These are phyloP conservation scores for Gymnarchus niloticus DNA, from an alignment of 2,113 vertebrate genomes.

Conservation along the genomic window DNA sequence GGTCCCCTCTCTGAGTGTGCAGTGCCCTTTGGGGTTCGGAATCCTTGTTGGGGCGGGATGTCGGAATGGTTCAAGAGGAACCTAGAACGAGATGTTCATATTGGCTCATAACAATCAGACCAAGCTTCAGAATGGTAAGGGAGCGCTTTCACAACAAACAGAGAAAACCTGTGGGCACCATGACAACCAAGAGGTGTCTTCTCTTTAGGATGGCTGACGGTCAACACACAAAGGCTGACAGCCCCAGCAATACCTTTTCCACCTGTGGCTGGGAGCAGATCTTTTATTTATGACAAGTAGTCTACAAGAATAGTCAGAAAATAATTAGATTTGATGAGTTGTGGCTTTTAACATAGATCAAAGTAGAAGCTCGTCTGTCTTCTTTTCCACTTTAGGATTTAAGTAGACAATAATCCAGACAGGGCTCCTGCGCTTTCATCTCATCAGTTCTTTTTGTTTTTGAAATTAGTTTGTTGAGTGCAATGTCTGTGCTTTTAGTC, in stretches of 20 bases:
- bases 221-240: not conserved
- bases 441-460: not conserved
- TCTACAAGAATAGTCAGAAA: not conserved
- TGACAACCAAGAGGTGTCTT: not conserved
- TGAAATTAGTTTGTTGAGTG: not conserved
- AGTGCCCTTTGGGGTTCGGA: conserved; percentile 74
- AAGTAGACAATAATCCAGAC: not conserved
- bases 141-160: not conserved
- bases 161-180: not conserved
- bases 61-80: conserved; percentile 67
- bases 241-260: not conserved
- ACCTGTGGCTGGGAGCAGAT: not conserved
- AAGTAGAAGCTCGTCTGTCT: not conserved
- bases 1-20: conserved; percentile 56
- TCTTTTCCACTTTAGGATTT: not conserved
- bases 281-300: not conserved
- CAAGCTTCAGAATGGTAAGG: not conserved
- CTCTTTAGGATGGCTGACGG: no score
- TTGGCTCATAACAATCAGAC: not conserved
- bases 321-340: not conserved
- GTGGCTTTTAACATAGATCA: not conserved
- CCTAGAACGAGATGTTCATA: conserved; percentile 56
- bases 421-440: not conserved
- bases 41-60: conserved; percentile 73
- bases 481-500: not conserved